Percentiles rank a stretch among this genome's conserved stretches.
Evolutionary conservation across 2,888 invertebrate species (phyloP).

Genomic region (Psococerastis gibbosa): DNA sequence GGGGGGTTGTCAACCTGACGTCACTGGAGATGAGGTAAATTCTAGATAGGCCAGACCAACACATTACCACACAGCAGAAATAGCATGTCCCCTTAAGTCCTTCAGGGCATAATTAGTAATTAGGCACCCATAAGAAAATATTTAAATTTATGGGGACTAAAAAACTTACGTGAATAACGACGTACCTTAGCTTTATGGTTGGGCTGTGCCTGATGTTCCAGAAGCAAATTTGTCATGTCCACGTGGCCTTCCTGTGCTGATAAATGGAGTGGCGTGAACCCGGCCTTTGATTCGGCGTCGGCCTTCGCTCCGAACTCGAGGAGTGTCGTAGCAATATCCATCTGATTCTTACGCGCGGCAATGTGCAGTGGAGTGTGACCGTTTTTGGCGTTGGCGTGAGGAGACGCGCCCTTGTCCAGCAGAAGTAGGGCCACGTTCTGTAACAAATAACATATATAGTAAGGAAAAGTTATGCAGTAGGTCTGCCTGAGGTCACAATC

Average conservation of each 20-base stretch:
- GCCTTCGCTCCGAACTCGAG: slow-evolving; percentile 85
- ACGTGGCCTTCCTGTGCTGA: slow-evolving; percentile 88
- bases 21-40: no score
- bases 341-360: slow-evolving; percentile 92
- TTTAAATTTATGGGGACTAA: slow-evolving; percentile 1
- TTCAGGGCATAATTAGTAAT: no score
- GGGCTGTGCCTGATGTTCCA: slow-evolving; percentile 75
- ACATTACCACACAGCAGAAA: no score
- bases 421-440: slow-evolving; percentile 65
- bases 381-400: slow-evolving; percentile 88
- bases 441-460: not conserved
- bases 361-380: slow-evolving; percentile 97
- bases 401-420: slow-evolving; percentile 83
- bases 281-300: slow-evolving; percentile 84
- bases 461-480: no score
- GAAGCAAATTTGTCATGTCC: slow-evolving; percentile 81
- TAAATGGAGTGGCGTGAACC: slow-evolving; percentile 89
- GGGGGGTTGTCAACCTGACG: no score
- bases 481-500: no score
- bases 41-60: no score
- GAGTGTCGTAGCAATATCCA: slow-evolving; percentile 86
- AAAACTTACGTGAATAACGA: slow-evolving; percentile 12
- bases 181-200: slow-evolving; percentile 55
- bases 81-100: no score
- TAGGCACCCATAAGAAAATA: no score